A percentile compares a stretch with the other conserved stretches of the same genome.
These are phyloP conservation scores for Aporrectodea caliginosa DNA, from an alignment of 1,140 invertebrate genomes.

Conservation along the genomic window DNA sequence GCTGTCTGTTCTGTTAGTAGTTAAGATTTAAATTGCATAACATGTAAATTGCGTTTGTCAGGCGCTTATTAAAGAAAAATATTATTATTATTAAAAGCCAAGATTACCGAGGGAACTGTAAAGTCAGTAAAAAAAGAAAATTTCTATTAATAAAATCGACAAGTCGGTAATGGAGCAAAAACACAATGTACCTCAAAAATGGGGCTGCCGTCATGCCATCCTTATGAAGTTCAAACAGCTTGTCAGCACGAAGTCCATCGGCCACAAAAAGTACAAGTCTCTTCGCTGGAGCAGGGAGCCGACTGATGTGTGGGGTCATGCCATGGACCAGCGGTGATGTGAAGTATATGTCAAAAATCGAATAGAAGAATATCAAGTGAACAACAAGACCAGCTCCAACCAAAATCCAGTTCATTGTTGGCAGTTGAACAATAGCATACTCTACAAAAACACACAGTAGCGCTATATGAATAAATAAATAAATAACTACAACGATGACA, in stretches of 20 bases:
- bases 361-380: conserved; percentile 61
- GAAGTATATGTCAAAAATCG: conserved; percentile 67
- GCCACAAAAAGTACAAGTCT: conserved; percentile 79
- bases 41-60: too few species aligned
- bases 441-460: too few species aligned
- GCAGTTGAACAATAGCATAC: too few species aligned
- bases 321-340: conserved; percentile 62
- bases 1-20: too few species aligned
- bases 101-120: too few species aligned
- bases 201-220: conserved; percentile 49
- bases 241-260: conserved; percentile 82
- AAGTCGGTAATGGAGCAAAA: background rate
- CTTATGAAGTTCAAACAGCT: conserved; percentile 62
- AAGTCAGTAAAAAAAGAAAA: background rate
- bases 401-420: conserved; percentile 35
- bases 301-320: conserved; percentile 49
- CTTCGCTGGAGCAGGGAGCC: conserved; percentile 63
- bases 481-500: too few species aligned
- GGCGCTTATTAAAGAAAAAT: too few species aligned
- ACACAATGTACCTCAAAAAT: conserved; percentile 61
- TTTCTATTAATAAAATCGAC: conserved; percentile 14
- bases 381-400: conserved; percentile 53
- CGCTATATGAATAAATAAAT: too few species aligned
- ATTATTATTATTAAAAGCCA: too few species aligned
- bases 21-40: too few species aligned